A percentile compares a stretch with the other conserved stretches of the same genome.
These are phyloP conservation scores for Lacerta bilineata DNA, from an alignment of 2,797 vertebrate genomes.

Conservation along the genomic window DNA sequence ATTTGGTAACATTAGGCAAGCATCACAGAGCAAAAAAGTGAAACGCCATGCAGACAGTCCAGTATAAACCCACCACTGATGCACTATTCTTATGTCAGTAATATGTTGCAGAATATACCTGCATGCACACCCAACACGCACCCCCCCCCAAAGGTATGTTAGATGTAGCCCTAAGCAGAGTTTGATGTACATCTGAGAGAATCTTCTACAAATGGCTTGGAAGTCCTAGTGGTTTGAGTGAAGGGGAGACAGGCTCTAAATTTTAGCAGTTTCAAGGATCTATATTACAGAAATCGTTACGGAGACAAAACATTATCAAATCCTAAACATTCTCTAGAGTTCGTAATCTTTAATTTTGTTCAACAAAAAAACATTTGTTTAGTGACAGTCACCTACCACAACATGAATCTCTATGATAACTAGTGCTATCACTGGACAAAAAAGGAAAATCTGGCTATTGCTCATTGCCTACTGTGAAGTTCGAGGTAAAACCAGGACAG, in stretches of 20 bases:
- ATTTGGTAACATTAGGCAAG: no score
- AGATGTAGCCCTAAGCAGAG: not conserved
- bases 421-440: not conserved
- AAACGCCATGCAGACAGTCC: no score
- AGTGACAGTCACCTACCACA: not conserved
- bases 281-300: not conserved
- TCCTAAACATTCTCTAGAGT: constrained; percentile 2
- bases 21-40: no score
- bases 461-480: not conserved
- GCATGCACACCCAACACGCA: no score
- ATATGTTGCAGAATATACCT: no score
- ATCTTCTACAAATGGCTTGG: not conserved
- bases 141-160: no score
- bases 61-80: no score
- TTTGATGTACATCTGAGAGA: not conserved
- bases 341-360: constrained; percentile 5
- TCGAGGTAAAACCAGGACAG: not conserved
- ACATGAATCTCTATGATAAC: not conserved
- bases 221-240: not conserved
- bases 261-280: not conserved
- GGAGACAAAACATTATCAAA: not conserved
- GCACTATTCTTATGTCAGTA: no score
- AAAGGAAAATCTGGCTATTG: not conserved
- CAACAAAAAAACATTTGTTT: not conserved
- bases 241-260: not conserved